These are phyloP conservation scores for Chaunax sp. DNA, from an alignment of 2,797 vertebrate species.

Conservation along the genomic window DNA sequence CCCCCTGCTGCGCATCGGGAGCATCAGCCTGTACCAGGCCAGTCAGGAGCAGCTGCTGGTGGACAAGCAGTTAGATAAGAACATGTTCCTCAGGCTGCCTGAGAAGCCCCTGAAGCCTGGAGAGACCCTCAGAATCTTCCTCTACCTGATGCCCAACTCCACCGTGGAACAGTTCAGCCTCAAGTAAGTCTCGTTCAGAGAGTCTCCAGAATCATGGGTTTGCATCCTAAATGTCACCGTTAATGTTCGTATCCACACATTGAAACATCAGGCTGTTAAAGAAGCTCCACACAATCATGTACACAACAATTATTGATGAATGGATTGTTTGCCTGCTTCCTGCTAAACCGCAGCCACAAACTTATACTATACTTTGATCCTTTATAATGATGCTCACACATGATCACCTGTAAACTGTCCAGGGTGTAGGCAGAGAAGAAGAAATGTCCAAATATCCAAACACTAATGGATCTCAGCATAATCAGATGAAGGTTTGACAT, in stretches of 20 bases:
- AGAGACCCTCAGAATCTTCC: constrained; percentile 90
- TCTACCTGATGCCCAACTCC: constrained; percentile 94
- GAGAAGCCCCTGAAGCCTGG: constrained; percentile 93
- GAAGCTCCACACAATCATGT: constrained; percentile 26
- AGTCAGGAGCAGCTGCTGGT: constrained; percentile 86
- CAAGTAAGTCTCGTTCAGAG: constrained; percentile 83
- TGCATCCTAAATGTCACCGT: constrained; percentile 24
- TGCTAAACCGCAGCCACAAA: constrained; percentile 4
- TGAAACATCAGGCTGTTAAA: constrained; percentile 24
- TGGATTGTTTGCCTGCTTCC: constrained; percentile 29
- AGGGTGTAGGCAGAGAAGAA: no score
- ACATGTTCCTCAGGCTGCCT: constrained; percentile 93
- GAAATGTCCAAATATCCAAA: background rate
- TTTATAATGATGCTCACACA: no score
- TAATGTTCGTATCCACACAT: constrained; percentile 18
- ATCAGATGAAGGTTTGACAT: constrained; percentile 41
- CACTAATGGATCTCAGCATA: no score
- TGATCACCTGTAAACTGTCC: no score
- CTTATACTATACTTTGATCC: no score
- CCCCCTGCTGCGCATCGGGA: constrained; percentile 95
- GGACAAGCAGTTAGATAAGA: constrained; percentile 92
- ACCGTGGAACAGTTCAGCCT: constrained; percentile 95
- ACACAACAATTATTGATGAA: constrained; percentile 30
- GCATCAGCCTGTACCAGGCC: constrained; percentile 93
- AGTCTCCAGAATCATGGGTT: background rate